phyloP scores from a whole-genome alignment of 2,888 invertebrate species.

The Tipula vernalis region DNA sequence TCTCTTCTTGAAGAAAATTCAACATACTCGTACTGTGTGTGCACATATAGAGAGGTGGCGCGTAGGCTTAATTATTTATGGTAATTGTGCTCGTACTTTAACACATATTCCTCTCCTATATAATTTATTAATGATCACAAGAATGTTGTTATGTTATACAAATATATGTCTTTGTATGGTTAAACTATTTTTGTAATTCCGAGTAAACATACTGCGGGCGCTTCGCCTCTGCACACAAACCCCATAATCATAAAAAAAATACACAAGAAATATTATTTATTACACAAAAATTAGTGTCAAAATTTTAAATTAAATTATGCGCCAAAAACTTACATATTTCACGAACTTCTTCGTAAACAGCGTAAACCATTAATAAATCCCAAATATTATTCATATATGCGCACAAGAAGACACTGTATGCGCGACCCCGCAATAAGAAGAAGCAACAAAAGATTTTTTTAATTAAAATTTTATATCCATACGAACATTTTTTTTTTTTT shows the following conservation, averaged over 20 bases:
- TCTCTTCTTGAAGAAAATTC: not conserved
- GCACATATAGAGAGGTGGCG: not conserved
- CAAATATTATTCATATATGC: not conserved
- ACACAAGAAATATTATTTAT: not conserved
- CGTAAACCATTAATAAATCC: not conserved
- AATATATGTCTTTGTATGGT: not conserved
- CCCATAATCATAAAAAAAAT: not conserved
- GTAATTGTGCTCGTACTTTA: not conserved
- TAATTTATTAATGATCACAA: not conserved
- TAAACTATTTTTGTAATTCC: not conserved
- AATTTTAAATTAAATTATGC: not conserved
- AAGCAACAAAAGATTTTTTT: not conserved
- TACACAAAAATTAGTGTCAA: not conserved
- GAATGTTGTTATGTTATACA: not conserved
- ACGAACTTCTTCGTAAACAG: not conserved
- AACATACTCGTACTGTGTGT: not conserved
- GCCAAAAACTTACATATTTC: not conserved
- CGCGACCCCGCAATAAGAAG: not conserved
- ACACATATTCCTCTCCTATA: not conserved
- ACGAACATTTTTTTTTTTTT: not conserved
- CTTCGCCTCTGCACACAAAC: not conserved
- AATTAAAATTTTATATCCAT: not conserved
- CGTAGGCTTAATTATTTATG: constrained; percentile 4
- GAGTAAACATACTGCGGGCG: not conserved
- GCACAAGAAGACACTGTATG: not conserved